Percentiles rank a stretch among this genome's conserved stretches.
Conservation (phyloP, 1,140 invertebrate species). For the Pseudomyrmex cubaensis region DNA sequence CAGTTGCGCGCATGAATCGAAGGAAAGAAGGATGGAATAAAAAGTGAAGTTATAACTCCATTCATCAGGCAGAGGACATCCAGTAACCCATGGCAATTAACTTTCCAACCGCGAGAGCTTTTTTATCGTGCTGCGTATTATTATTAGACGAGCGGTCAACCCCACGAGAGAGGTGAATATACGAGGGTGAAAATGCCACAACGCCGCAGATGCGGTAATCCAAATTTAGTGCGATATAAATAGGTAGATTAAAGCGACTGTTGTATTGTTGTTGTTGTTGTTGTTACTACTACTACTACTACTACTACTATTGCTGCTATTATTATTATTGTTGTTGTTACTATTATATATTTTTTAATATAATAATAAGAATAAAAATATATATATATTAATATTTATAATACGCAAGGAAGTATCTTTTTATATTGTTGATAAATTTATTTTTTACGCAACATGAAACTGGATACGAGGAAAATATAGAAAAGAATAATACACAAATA, state of each 20-base stretch:
- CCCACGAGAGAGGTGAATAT: conserved; percentile 7
- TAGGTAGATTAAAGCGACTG: conserved; percentile 49
- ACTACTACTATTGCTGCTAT: too few relatives aligned
- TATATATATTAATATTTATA: too few relatives aligned
- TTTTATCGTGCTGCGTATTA: conserved; percentile 56
- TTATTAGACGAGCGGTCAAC: conserved; percentile 68
- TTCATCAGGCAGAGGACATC: conserved; percentile 68
- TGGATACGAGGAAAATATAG: too few relatives aligned
- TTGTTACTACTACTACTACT: too few relatives aligned
- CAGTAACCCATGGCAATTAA: conserved; percentile 72
- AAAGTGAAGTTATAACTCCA: conserved; percentile 67
- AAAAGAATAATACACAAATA: too few relatives aligned
- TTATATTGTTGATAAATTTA: too few relatives aligned
- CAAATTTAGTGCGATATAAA: conserved; percentile 60
- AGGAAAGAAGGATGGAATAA: conserved; percentile 54
- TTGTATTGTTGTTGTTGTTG: conserved; percentile 37
- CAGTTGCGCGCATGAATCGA: neutral
- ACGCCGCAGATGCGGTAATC: conserved; percentile 52
- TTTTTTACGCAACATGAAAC: too few relatives aligned
- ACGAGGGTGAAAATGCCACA: conserved; percentile 56
- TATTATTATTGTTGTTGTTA: too few relatives aligned
- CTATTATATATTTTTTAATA: too few relatives aligned
- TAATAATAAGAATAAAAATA: too few relatives aligned
- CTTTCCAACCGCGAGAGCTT: conserved; percentile 56
- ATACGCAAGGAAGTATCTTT: too few relatives aligned